These are phyloP conservation scores for Alaudala cheleensis DNA, from an alignment of 2,113 vertebrate genomes.

Conservation along the genomic window DNA sequence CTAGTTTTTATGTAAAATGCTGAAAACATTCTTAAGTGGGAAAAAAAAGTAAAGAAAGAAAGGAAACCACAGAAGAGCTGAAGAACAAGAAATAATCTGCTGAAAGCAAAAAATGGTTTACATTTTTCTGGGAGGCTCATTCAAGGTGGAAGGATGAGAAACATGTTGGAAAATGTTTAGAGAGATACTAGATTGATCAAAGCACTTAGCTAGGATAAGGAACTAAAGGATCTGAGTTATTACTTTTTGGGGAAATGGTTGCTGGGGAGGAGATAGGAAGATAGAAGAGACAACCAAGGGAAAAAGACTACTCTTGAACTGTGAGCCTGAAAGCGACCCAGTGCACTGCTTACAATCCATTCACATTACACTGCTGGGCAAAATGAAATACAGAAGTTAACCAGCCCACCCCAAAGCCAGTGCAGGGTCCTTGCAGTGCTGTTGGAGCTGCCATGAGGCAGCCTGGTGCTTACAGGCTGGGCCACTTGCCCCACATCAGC, in stretches of 20 bases:
- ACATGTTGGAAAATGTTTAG: slow-evolving; percentile 12
- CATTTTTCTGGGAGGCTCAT: slow-evolving; percentile 30
- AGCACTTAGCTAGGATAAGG: neutral
- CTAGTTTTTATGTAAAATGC: neutral
- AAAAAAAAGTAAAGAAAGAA: neutral
- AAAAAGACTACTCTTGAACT: neutral
- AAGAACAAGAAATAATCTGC: neutral
- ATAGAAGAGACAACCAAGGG: neutral
- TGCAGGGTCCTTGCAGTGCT: neutral
- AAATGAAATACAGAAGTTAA: neutral
- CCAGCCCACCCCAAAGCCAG: neutral
- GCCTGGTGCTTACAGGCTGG: neutral
- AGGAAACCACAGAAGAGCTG: neutral
- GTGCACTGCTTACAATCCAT: neutral
- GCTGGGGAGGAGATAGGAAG: neutral
- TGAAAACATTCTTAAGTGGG: neutral
- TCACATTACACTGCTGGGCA: neutral
- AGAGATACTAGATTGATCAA: neutral
- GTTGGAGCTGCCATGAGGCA: neutral
- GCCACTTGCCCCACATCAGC: rapidly evolving
- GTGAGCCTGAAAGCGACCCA: neutral
- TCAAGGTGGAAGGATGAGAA: slow-evolving; percentile 16
- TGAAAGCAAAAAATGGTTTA: neutral
- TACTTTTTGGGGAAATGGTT: neutral
- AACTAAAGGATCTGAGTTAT: neutral